These are phyloP conservation scores for Calliopum simillimum DNA, from an alignment of 2,888 invertebrate species.

Conservation along the genomic window DNA sequence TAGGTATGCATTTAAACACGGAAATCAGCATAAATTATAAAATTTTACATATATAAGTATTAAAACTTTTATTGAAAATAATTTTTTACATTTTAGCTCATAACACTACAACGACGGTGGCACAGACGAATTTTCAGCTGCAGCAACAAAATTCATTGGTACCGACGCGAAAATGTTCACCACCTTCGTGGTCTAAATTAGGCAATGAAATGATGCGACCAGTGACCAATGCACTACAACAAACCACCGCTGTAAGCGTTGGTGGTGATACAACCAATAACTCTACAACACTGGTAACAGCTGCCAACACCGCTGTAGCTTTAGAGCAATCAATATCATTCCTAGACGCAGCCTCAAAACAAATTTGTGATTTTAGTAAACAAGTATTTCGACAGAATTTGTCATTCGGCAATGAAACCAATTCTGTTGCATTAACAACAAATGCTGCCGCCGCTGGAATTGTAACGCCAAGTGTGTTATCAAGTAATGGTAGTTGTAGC, in stretches of 20 bases:
- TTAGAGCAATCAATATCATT: slow-evolving; percentile 56
- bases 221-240: slow-evolving; percentile 41
- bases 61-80: too few species aligned
- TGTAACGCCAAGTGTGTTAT: not conserved
- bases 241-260: slow-evolving; percentile 30
- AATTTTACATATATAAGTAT: too few species aligned
- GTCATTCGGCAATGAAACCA: slow-evolving; percentile 55
- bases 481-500: slow-evolving; percentile 10
- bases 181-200: slow-evolving; percentile 49
- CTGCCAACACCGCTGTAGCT: slow-evolving; percentile 49
- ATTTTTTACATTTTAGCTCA: too few species aligned
- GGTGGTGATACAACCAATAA: slow-evolving; percentile 27
- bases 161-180: slow-evolving; percentile 48
- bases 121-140: slow-evolving; percentile 35
- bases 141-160: slow-evolving; percentile 45
- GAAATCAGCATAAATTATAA: too few species aligned
- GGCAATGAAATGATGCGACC: slow-evolving; percentile 47
- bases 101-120: not conserved
- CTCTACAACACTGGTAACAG: slow-evolving; percentile 45
- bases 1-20: too few species aligned
- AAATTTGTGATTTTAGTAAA: slow-evolving; percentile 62
- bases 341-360: slow-evolving; percentile 62
- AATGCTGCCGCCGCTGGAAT: slow-evolving; percentile 25
- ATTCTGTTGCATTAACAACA: slow-evolving; percentile 38
- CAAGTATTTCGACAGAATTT: slow-evolving; percentile 65